Percentiles rank a stretch among this genome's conserved stretches.
These are phyloP conservation scores for Caerostris extrusa DNA, from an alignment of 1,140 invertebrate species.

Conservation along the genomic window DNA sequence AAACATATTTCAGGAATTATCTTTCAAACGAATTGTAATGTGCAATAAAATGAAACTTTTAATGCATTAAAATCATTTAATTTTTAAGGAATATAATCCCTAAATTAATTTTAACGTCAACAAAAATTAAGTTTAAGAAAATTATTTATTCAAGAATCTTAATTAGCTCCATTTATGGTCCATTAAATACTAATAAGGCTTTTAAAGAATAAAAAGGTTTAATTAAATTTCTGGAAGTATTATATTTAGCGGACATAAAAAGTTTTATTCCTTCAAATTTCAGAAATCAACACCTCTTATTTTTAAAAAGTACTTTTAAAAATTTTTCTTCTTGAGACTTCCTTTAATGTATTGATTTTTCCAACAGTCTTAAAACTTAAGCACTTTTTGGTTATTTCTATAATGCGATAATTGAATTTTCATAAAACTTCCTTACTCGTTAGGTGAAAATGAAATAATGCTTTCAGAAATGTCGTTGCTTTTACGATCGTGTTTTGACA, in stretches of 20 bases:
- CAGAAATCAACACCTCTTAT: neutral
- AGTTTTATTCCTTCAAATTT: neutral
- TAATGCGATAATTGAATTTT: neutral
- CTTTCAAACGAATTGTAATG: too few species aligned
- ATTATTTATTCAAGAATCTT: neutral
- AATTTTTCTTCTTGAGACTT: neutral
- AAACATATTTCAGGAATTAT: too few species aligned
- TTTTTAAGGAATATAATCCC: too few species aligned
- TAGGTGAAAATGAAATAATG: conserved; percentile 25
- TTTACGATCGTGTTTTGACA: conserved; percentile 35
- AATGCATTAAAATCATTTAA: too few species aligned
- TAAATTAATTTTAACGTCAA: too few species aligned
- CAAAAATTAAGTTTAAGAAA: too few species aligned
- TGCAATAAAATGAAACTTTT: too few species aligned
- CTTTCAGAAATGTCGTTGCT: neutral
- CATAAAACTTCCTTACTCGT: neutral
- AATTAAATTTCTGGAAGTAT: neutral
- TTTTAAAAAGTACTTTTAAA: neutral
- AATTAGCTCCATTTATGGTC: neutral
- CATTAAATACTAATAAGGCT: conserved; percentile 17
- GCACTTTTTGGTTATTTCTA: neutral
- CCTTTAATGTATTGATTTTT: neutral
- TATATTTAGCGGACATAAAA: neutral
- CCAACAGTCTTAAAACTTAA: neutral
- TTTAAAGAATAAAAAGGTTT: neutral